Percentiles rank a stretch among this genome's conserved stretches.
Evolutionary conservation across 92 coral and sea anemone species (phyloP).

Genomic region (Ricordea florida): DNA sequence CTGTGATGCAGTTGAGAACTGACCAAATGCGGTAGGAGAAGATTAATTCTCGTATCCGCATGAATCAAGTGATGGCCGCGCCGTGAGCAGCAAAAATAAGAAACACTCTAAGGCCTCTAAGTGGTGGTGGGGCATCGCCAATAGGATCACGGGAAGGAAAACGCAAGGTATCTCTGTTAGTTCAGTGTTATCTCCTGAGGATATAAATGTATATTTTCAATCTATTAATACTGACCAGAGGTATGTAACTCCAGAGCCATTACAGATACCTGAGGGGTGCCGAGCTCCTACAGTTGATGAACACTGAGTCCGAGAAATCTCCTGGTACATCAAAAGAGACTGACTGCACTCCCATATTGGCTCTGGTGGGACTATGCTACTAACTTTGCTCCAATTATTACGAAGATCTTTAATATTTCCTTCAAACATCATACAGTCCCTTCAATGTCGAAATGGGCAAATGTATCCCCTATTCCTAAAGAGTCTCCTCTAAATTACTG

Average conservation of each 20-base stretch:
- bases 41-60: too few relatives aligned
- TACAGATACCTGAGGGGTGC: slow-evolving; percentile 37
- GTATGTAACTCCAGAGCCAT: slow-evolving; percentile 39
- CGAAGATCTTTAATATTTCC: slow-evolving; percentile 42
- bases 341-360: slow-evolving; percentile 63
- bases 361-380: slow-evolving; percentile 53
- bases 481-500: slow-evolving; percentile 23
- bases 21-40: too few relatives aligned
- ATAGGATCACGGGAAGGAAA: slow-evolving; percentile 54
- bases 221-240: slow-evolving; percentile 45
- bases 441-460: slow-evolving; percentile 30
- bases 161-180: slow-evolving; percentile 15
- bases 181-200: slow-evolving; percentile 15
- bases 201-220: slow-evolving; percentile 54
- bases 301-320: slow-evolving; percentile 7
- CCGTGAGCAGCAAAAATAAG: too few relatives aligned
- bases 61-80: too few relatives aligned
- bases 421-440: slow-evolving; percentile 42
- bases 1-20: too few relatives aligned
- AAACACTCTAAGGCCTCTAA: slow-evolving; percentile 19
- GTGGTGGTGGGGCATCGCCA: slow-evolving; percentile 50
- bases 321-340: slow-evolving; percentile 26
- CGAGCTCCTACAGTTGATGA: slow-evolving; percentile 23
- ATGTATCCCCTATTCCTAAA: slow-evolving; percentile 38
- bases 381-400: slow-evolving; percentile 52